Conservation (phyloP, 2,888 invertebrate genomes). For the Hydrotaea cyrtoneurina region DNA sequence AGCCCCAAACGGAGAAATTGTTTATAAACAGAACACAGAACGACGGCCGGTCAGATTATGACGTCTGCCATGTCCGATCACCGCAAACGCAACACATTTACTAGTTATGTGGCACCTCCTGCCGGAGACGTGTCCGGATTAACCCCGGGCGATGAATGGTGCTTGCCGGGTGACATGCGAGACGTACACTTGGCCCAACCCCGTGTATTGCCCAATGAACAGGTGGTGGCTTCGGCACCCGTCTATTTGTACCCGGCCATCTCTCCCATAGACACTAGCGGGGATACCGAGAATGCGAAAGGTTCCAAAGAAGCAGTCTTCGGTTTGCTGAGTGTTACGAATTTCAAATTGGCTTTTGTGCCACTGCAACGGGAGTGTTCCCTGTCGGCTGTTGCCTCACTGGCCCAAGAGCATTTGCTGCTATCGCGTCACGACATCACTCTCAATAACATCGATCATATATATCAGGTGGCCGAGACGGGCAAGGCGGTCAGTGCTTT, state of each 20-base stretch:
- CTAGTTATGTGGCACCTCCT: conserved; percentile 77
- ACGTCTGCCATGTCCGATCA: conserved; percentile 61
- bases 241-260: conserved; percentile 91
- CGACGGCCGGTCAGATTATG: conserved; percentile 38
- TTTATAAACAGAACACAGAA: conserved; percentile 23
- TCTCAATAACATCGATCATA: conserved; percentile 79
- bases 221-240: conserved; percentile 90
- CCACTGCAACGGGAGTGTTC: conserved; percentile 79
- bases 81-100: conserved; percentile 76
- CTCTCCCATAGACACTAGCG: conserved; percentile 81
- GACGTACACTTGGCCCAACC: conserved; percentile 76
- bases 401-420: conserved; percentile 78
- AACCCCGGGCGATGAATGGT: conserved; percentile 75
- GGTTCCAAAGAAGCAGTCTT: conserved; percentile 87
- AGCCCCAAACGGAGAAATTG: not conserved
- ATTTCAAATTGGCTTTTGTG: conserved; percentile 94
- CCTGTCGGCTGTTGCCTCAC: conserved; percentile 42
- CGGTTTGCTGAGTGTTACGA: conserved; percentile 93
- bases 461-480: conserved; percentile 78
- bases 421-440: conserved; percentile 79
- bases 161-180: conserved; percentile 75
- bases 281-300: conserved; percentile 79
- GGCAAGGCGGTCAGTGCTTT: conserved; percentile 74
- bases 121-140: conserved; percentile 69
- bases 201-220: conserved; percentile 82